Base-by-base conservation (phyloP, 2,888 invertebrate genomes). In the Sturmia bella region DNA sequence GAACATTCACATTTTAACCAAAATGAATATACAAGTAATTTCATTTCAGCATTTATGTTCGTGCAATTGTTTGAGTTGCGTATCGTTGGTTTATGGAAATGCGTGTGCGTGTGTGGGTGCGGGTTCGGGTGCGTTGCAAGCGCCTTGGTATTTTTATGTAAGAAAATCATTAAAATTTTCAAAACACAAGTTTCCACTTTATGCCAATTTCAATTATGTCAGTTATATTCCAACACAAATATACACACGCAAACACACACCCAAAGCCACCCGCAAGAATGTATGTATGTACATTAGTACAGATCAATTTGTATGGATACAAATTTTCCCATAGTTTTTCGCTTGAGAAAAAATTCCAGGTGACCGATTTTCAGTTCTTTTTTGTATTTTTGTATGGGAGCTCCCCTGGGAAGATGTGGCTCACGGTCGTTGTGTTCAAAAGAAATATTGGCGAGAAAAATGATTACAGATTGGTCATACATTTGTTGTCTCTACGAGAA, bases 191-290 rank as follows among this genome's bases (percentile, higher is more conserved):
- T 82, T 82, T 82, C 74, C 78, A 82, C 82, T 82, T 82, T 78
- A 82, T 82, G 82, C 82, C 82, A 82, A 78, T 82, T 82, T 82
- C 78, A 82, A 82, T 82, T 82, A 82, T 82, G 82, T 78, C 82
- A 82, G 77, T 74, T 69, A 74, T 74, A 76, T 54, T 24, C 66
- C 63, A 19, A 64, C n/a, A 54, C 66, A 66, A 13, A 9, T 59
- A 45, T 39, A 73, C 24, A 27, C 15, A 41, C 21, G 21, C 12
- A 48, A 32, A 13, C 15, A 5, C 54, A 77, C 39, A 56, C 15
- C 12, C 5, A 52, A 50, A n/a, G 17, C 13, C 63, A 56, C 43
- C 39, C 45, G 41, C 45, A 78, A 39, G 24, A 32, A 32, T 9
- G n/a, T n/a, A n/a, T n/a, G n/a, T n/a, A n/a, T 39, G 21, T 24